phyloP scores from a whole-genome alignment of 1,140 invertebrate species.

The Lordiphosa stackelbergi region DNA sequence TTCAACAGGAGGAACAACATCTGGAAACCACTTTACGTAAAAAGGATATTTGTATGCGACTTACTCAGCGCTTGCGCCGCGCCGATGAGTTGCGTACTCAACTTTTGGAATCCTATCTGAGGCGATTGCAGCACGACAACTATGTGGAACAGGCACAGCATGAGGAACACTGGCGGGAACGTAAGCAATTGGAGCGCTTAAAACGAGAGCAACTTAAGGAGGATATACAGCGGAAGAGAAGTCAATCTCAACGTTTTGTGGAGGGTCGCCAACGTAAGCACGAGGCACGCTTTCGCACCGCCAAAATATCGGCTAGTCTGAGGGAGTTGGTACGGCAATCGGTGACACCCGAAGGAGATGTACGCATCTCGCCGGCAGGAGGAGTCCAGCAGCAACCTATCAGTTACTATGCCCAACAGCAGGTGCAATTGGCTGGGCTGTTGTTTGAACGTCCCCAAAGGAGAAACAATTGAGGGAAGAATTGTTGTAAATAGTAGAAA shows the following conservation, averaged over 20 bases:
- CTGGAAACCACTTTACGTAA: conserved; percentile 62
- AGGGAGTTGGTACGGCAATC: conserved; percentile 70
- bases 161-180: conserved; percentile 72
- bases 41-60: conserved; percentile 57
- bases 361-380: background rate
- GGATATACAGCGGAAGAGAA: conserved; percentile 57
- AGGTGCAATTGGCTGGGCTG: conserved; percentile 47
- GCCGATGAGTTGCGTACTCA: conserved; percentile 61
- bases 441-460: conserved; percentile 31
- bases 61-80: conserved; percentile 57
- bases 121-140: conserved; percentile 69
- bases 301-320: conserved; percentile 72
- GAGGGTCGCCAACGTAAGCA: conserved; percentile 54
- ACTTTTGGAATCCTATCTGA: conserved; percentile 56
- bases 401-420: conserved; percentile 46
- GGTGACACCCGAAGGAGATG: conserved; percentile 61
- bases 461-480: conserved; percentile 3
- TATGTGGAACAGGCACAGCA: conserved; percentile 69
- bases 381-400: conserved; percentile 25
- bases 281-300: conserved; percentile 57
- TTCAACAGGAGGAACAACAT: conserved; percentile 67
- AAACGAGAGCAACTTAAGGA: conserved; percentile 57
- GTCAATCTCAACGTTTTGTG: conserved; percentile 61
- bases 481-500: conserved; percentile 13
- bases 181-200: conserved; percentile 49